Conservation (phyloP, 2,797 vertebrate species). For the Botia kubotai region DNA sequence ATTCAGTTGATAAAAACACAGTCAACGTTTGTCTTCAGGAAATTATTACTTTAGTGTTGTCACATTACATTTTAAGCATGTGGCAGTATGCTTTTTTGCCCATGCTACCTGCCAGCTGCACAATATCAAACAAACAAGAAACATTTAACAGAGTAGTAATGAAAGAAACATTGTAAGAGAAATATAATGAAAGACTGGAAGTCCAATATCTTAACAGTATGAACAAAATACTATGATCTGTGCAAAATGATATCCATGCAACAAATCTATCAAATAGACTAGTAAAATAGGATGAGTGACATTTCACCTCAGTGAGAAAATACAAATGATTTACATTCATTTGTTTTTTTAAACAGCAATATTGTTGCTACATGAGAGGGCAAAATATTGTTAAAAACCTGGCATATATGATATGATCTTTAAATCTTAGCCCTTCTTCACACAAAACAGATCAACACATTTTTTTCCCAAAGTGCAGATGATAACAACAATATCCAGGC, state of each 20-base stretch:
- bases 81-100: slow-evolving; percentile 11
- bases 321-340: slow-evolving; percentile 16
- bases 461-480: slow-evolving; percentile 11
- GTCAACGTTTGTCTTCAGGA: background rate
- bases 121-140: slow-evolving; percentile 36
- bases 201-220: slow-evolving; percentile 31
- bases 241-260: slow-evolving; percentile 46
- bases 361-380: slow-evolving; percentile 31
- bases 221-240: background rate
- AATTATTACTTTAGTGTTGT: slow-evolving; percentile 34
- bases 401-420: slow-evolving; percentile 31
- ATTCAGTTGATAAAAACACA: background rate
- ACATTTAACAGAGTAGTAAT: background rate
- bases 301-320: slow-evolving; percentile 3
- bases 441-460: slow-evolving; percentile 44
- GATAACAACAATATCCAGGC: slow-evolving; percentile 39
- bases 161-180: background rate
- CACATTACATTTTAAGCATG: slow-evolving; percentile 8
- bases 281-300: slow-evolving; percentile 1
- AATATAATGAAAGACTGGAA: slow-evolving; percentile 28
- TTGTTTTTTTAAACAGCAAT: slow-evolving; percentile 1
- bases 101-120: slow-evolving; percentile 21
- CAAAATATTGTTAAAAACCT: slow-evolving; percentile 37
- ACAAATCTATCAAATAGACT: slow-evolving; percentile 19
- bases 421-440: slow-evolving; percentile 56